These are phyloP conservation scores for Nestor notabilis DNA, from an alignment of 2,113 vertebrate species.

Conservation along the genomic window DNA sequence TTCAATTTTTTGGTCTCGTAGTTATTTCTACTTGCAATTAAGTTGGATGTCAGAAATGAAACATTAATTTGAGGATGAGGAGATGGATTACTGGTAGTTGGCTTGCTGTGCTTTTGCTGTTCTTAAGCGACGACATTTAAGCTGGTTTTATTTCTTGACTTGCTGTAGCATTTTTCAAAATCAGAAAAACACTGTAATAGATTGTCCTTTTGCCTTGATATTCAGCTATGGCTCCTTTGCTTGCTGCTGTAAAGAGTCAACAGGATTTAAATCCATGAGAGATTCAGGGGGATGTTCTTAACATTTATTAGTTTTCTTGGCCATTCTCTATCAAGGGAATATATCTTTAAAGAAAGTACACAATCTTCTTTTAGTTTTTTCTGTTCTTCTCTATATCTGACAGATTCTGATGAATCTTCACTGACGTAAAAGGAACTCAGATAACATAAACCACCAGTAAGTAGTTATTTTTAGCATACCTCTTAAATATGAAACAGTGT, in stretches of 20 bases:
- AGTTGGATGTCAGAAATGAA: slow-evolving; percentile 44
- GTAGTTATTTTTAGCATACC: background rate
- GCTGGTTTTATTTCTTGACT: background rate
- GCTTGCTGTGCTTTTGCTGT: background rate
- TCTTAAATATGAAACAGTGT: background rate
- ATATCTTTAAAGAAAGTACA: background rate
- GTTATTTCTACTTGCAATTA: slow-evolving; percentile 46
- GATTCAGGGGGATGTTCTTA: background rate
- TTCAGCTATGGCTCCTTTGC: background rate
- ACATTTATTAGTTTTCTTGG: background rate
- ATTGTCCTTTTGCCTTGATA: background rate
- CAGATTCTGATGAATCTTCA: background rate
- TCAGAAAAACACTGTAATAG: background rate
- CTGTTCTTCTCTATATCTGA: background rate
- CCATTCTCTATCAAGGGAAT: background rate
- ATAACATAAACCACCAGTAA: background rate
- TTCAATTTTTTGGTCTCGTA: slow-evolving; percentile 20
- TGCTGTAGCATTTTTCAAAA: slow-evolving; percentile 18
- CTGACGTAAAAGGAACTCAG: background rate
- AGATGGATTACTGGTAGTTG: slow-evolving; percentile 23
- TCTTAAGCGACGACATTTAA: slow-evolving; percentile 30
- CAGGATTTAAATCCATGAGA: background rate
- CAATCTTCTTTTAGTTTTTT: background rate
- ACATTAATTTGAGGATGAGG: slow-evolving; percentile 24
- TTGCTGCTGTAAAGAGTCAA: background rate